Conservation (phyloP, 2,113 vertebrate species). For the Sterna hirundo region DNA sequence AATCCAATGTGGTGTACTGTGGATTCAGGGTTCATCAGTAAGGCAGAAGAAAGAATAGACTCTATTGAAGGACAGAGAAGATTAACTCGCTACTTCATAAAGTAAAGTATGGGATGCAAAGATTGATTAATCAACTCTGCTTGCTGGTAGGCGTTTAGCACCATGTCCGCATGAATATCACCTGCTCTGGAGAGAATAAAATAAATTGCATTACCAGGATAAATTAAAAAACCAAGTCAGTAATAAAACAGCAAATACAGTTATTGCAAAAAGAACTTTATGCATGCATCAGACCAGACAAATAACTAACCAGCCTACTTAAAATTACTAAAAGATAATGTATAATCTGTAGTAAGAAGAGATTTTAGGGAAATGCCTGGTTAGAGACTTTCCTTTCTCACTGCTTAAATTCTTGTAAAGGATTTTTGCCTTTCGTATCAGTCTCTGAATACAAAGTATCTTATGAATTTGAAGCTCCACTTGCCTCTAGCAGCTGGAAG, state of each 20-base stretch:
- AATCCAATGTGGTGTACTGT: accelerated
- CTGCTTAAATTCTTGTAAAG: not conserved
- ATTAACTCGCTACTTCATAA: not conserved
- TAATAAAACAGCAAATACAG: not conserved
- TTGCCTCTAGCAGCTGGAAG: conserved; percentile 34
- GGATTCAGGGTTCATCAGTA: not conserved
- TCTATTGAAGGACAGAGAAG: not conserved
- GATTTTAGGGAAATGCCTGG: not conserved
- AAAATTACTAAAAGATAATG: not conserved
- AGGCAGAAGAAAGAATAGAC: not conserved
- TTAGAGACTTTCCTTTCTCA: not conserved
- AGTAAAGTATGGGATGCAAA: accelerated
- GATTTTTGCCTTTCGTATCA: not conserved
- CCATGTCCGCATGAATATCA: not conserved
- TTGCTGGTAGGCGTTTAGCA: not conserved
- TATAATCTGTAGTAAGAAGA: not conserved
- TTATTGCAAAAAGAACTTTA: not conserved
- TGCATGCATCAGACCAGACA: not conserved
- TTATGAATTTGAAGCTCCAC: not conserved
- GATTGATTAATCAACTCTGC: not conserved
- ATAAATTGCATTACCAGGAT: not conserved
- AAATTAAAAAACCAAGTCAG: not conserved
- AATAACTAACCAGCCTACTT: not conserved
- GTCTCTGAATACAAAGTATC: not conserved
- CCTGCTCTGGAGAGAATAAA: not conserved